Conservation (phyloP, 2,888 invertebrate genomes). For the Cephus sareptanus region DNA sequence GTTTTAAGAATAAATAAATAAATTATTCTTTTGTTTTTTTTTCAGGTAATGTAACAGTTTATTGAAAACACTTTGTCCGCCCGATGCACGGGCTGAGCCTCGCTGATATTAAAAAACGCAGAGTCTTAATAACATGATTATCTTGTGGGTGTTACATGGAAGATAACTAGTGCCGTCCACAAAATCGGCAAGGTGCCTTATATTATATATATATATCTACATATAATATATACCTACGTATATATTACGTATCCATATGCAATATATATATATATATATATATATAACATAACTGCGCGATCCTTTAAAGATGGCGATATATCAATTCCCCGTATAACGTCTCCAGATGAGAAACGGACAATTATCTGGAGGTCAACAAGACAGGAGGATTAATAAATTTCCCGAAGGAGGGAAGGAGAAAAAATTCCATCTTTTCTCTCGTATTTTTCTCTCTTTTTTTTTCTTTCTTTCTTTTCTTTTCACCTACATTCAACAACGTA, state of each 20-base stretch:
- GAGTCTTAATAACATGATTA: constrained; percentile 64
- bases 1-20: neutral
- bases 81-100: constrained; percentile 54
- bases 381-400: too few species aligned
- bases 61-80: constrained; percentile 62
- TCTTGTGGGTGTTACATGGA: constrained; percentile 59
- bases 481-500: too few species aligned
- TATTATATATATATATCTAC: neutral
- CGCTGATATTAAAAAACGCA: constrained; percentile 65
- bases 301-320: too few species aligned
- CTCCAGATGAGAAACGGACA: too few species aligned
- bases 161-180: constrained; percentile 52
- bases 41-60: constrained; percentile 65
- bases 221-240: neutral
- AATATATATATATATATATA: neutral
- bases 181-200: constrained; percentile 44
- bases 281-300: neutral
- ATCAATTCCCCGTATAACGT: too few species aligned
- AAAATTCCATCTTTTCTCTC: constrained; percentile 10
- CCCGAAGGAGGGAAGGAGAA: too few species aligned
- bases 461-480: constrained; percentile 26
- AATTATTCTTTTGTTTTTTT: constrained; percentile 7
- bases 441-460: constrained; percentile 25
- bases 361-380: too few species aligned
- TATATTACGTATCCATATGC: neutral